A percentile compares a stretch with the other conserved stretches of the same genome.
Evolutionary conservation across 2,888 invertebrate species (phyloP).

Genomic region (Tigriopus californicus): DNA sequence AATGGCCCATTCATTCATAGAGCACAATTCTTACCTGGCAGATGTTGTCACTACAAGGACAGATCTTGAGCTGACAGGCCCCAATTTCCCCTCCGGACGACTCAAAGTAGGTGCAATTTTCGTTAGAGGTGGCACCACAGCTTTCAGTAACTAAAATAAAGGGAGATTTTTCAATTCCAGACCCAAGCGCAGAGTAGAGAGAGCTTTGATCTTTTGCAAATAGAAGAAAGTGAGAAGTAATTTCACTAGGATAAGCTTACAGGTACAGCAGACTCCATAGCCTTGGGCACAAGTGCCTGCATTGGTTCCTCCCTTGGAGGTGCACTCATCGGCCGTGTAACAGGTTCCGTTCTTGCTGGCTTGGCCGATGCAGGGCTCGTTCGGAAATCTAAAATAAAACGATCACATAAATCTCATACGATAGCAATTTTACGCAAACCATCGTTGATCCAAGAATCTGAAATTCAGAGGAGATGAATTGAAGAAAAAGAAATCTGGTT

Average conservation of each 20-base stretch:
- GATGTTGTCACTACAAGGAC: not conserved
- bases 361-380: not conserved
- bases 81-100: not conserved
- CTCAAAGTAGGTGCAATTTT: conserved; percentile 4
- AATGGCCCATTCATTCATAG: no score
- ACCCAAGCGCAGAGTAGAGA: no score
- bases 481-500: no score
- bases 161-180: no score
- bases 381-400: not conserved
- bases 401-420: no score
- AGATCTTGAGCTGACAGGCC: not conserved
- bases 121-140: not conserved
- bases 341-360: conserved; percentile 10
- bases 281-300: conserved; percentile 5
- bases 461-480: no score
- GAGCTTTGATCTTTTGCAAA: no score
- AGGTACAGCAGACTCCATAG: conserved; percentile 10
- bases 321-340: conserved; percentile 9
- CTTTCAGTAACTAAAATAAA: not conserved
- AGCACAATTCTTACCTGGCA: not conserved
- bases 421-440: no score
- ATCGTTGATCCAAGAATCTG: no score
- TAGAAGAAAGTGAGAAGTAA: no score
- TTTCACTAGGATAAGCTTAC: no score
- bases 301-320: not conserved